These are phyloP conservation scores for Babylonia areolata DNA, from an alignment of 1,140 invertebrate genomes.

Conservation along the genomic window DNA sequence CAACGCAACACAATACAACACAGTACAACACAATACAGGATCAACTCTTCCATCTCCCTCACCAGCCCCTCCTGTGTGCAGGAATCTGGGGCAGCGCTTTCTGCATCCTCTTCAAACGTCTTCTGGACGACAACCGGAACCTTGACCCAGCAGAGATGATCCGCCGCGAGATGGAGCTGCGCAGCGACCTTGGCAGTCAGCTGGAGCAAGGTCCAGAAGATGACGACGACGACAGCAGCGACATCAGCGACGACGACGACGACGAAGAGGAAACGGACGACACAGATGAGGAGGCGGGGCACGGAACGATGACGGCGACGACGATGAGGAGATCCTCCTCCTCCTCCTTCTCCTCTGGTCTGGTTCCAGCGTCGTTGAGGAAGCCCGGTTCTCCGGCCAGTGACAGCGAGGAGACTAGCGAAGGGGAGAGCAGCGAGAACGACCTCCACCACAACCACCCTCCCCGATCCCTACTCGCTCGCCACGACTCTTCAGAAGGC, in stretches of 20 bases:
- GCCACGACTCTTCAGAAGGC: not conserved
- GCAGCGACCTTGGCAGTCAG: slow-evolving; percentile 51
- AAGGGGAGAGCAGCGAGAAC: not conserved
- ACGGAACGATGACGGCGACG: not conserved
- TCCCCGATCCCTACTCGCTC: not conserved
- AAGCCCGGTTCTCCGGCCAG: not conserved
- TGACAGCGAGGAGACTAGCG: not conserved
- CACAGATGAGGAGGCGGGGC: not conserved
- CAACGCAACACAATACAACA: too few species aligned
- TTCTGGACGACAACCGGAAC: slow-evolving; percentile 73
- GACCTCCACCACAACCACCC: not conserved
- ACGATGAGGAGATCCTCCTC: not conserved
- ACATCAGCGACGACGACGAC: slow-evolving; percentile 60
- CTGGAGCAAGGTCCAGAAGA: slow-evolving; percentile 58
- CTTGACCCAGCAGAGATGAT: slow-evolving; percentile 75
- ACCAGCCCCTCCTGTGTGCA: too few species aligned
- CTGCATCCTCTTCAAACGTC: slow-evolving; percentile 77
- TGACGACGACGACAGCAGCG: slow-evolving; percentile 54
- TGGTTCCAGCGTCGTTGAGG: not conserved
- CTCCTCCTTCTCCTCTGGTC: not conserved
- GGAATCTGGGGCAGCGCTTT: slow-evolving; percentile 79
- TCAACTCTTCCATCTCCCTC: not conserved
- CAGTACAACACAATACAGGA: too few species aligned
- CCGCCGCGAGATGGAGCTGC: slow-evolving; percentile 69
- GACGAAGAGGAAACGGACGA: slow-evolving; percentile 38